A percentile compares a stretch with the other conserved stretches of the same genome.
These are phyloP conservation scores for Periparus ater DNA, from an alignment of 2,797 vertebrate genomes.

Conservation along the genomic window DNA sequence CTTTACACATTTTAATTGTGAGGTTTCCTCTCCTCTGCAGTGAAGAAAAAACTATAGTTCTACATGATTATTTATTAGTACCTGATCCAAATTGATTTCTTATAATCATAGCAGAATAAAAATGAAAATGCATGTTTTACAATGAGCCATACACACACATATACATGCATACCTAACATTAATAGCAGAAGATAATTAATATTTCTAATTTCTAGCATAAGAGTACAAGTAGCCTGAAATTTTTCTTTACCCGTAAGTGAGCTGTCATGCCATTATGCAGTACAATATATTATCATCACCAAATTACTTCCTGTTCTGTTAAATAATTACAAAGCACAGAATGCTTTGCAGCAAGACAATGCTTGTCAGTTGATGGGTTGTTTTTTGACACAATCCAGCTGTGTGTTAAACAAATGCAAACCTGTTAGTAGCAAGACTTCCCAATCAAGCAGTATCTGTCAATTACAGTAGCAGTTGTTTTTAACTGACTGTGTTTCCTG, in stretches of 20 bases:
- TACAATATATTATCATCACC: not conserved
- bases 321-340: conserved; percentile 9
- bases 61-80: not conserved
- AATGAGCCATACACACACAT: not conserved
- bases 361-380: conserved; percentile 10
- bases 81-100: conserved; percentile 4
- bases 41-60: not conserved
- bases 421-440: not conserved
- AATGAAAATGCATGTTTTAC: not conserved
- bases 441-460: conserved; percentile 5
- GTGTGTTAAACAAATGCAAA: conserved; percentile 2
- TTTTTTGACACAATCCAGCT: not conserved
- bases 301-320: conserved; percentile 8
- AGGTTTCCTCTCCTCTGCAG: not conserved
- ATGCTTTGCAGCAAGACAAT: not conserved
- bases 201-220: not conserved
- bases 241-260: not conserved
- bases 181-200: not conserved
- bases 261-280: not conserved
- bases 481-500: not conserved
- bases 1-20: conserved; percentile 1
- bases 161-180: not conserved
- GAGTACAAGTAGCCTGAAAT: not conserved
- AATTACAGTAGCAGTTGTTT: not conserved
- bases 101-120: not conserved